Evolutionary conservation across 2,888 invertebrate genomes (phyloP).

Genomic region (Pristionchus maxplancki): DNA sequence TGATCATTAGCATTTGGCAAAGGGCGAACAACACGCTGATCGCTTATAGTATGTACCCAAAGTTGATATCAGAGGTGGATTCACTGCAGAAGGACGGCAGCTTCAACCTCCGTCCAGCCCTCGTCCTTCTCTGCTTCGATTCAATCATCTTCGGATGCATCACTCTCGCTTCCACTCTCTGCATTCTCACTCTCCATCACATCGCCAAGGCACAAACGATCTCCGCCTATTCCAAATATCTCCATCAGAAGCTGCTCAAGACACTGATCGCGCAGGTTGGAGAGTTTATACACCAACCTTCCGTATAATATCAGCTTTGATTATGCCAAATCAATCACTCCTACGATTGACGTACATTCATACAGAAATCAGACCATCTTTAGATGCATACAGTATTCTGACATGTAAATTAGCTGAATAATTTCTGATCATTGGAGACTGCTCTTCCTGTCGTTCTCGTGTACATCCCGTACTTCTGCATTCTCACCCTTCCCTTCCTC

Average conservation of each 20-base stretch:
- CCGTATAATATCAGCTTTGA: background rate
- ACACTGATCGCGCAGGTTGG: background rate
- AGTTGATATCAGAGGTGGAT: background rate
- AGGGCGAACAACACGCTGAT: too few relatives aligned
- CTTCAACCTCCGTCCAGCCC: conserved; percentile 5
- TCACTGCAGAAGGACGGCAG: background rate
- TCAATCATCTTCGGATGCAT: conserved; percentile 19
- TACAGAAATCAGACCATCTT: background rate
- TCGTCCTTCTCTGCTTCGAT: conserved; percentile 12
- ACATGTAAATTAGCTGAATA: background rate
- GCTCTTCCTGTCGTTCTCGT: conserved; percentile 26
- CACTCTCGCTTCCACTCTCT: conserved; percentile 12
- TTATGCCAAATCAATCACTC: background rate
- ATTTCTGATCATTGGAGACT: background rate
- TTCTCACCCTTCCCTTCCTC: conserved; percentile 18
- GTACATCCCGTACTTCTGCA: conserved; percentile 34
- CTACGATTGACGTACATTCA: background rate
- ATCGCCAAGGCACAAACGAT: background rate
- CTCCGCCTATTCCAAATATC: conserved; percentile 14
- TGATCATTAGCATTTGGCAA: background rate
- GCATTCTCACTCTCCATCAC: conserved; percentile 3
- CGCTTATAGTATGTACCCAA: background rate
- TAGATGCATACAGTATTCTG: background rate
- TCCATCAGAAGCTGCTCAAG: background rate
- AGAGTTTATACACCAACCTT: background rate